Evolutionary conservation across 2,113 vertebrate genomes (phyloP).

Genomic region (Megaptera novaeangliae): DNA sequence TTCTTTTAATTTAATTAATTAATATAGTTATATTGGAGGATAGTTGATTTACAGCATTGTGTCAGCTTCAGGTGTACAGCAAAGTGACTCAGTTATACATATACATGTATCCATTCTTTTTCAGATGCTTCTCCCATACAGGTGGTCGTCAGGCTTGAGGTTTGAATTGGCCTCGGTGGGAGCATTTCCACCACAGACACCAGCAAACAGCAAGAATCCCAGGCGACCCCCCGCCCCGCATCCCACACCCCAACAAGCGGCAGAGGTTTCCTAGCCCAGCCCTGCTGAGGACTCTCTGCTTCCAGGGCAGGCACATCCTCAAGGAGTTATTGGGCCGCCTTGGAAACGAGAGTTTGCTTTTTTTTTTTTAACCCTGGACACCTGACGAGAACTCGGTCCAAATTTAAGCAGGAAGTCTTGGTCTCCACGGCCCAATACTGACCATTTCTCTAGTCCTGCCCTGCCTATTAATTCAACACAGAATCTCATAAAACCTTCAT

Average conservation of each 20-base stretch:
- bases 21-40: not conserved
- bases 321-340: too few relatives aligned
- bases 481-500: too few relatives aligned
- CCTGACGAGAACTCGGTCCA: not conserved
- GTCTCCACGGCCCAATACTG: not conserved
- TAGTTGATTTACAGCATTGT: not conserved
- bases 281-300: too few relatives aligned
- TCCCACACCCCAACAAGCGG: accelerated
- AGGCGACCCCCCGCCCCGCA: not conserved
- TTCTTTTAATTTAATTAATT: not conserved
- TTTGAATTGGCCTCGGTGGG: not conserved
- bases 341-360: not conserved
- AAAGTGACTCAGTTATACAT: not conserved
- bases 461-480: accelerated
- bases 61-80: not conserved
- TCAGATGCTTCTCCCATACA: too few relatives aligned
- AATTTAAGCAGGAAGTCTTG: too few relatives aligned
- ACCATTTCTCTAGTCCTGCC: accelerated
- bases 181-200: not conserved
- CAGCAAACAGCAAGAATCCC: accelerated
- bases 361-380: not conserved
- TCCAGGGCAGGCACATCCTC: too few relatives aligned
- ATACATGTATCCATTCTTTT: too few relatives aligned
- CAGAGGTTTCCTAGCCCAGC: accelerated
- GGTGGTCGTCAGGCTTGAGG: not conserved